Base-by-base conservation (phyloP, 2,113 vertebrate species). In the Aepyceros melampus region DNA sequence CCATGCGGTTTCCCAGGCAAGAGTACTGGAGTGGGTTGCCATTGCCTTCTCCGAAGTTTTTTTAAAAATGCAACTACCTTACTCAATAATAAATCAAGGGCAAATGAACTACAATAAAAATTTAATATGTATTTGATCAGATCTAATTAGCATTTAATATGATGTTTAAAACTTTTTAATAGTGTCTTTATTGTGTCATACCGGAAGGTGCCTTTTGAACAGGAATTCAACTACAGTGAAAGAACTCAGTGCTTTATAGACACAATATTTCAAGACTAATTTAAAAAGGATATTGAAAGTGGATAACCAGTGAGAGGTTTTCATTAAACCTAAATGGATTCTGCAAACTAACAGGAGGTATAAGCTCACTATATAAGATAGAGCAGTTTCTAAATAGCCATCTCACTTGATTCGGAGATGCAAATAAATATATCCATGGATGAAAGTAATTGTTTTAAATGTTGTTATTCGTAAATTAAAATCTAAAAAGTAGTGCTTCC, bases 91-190 rank as follows among this genome's bases (percentile, higher is more conserved):
- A 55, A 60, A 87, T 97, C 51, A 92, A 97, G 85, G 89, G 40
- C 87, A 98, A 81, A 94, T 74, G 27, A 98, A 79, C 51, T 93
- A 62, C 92, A 98, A 89, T 87, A 95, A 79, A 90, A 98, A 56
- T 79, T 56, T 95, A 96, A 97, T 97, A 91, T 81, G 19, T 4
- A 94, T 98, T 85, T 94, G 93, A 94, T 84, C 49, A 85, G 40
- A 87, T 83, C 9, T 78, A 94, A 97, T 98, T 96, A 96, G 21
- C 51, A 98, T 94, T 95, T 97, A 97, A 95, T 95, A 94, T 91
- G 89, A 90, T 96, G 36, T 36, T 94, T 95, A 78, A 96, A 91
- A 60, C 1, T 31, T 45, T 96, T 98, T 98, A 92, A 31, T 95
- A 86, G 83, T 94, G 40, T 31, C 79, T 89, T 95, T 94, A 95